A percentile compares a stretch with the other conserved stretches of the same genome.
Evolutionary conservation across 2,113 vertebrate species (phyloP).

Genomic region (Octodon degus): DNA sequence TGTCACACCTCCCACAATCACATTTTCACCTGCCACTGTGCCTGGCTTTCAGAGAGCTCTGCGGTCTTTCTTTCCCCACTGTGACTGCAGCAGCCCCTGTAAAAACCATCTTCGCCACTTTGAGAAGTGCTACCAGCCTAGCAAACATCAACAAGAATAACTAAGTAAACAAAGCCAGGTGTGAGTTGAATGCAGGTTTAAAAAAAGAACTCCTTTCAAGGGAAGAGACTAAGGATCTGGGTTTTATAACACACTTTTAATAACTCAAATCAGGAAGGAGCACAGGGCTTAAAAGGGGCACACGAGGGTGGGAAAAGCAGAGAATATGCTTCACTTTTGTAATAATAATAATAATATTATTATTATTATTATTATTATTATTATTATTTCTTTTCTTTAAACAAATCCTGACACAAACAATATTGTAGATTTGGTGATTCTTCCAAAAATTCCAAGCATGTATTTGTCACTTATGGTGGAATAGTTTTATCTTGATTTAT

Average conservation of each 20-base stretch:
- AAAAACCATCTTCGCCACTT: slow-evolving; percentile 49
- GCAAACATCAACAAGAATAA: slow-evolving; percentile 65
- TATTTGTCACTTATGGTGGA: background rate
- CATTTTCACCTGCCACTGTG: slow-evolving; percentile 59
- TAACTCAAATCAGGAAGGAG: slow-evolving; percentile 29
- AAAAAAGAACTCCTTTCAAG: slow-evolving; percentile 73
- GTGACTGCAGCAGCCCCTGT: slow-evolving; percentile 2
- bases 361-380: background rate
- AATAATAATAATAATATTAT: too few relatives aligned
- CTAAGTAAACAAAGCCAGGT: slow-evolving; percentile 74
- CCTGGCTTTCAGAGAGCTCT: slow-evolving; percentile 44
- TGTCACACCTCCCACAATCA: slow-evolving; percentile 67
- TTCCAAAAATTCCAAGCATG: background rate
- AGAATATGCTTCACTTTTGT: background rate
- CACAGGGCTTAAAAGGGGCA: background rate
- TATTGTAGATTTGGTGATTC: background rate
- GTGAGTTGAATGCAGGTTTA: slow-evolving; percentile 51
- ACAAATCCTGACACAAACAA: background rate
- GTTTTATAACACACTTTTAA: slow-evolving; percentile 34
- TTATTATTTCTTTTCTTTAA: background rate
- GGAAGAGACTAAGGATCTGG: slow-evolving; percentile 25
- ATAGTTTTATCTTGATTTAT: background rate
- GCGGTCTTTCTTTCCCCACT: background rate
- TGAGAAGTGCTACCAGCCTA: slow-evolving; percentile 43
- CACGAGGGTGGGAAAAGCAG: background rate